Base-by-base conservation (phyloP, 2,797 vertebrate genomes). In the Adrianichthys oophorus region DNA sequence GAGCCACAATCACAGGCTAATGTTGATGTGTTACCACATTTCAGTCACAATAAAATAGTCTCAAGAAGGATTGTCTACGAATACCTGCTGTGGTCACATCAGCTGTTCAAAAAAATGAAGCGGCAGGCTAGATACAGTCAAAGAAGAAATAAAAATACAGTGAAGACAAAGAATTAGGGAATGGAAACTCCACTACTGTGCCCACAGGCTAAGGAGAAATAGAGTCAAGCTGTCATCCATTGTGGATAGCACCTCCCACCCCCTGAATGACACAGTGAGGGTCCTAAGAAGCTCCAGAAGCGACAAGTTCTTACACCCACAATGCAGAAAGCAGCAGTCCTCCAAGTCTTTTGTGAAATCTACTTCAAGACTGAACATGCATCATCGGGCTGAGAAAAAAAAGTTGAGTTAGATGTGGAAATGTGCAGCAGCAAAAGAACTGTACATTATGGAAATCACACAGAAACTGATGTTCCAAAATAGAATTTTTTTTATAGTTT, bases 221-320 rank as follows among this genome's bases (percentile, higher is more conserved):
- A 12, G 14, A 53, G 40, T 17, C 51, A 53, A 24, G 51, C 51
- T 53, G 40, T 16, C 40, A 23, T 24, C 40, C 51, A 53, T 53
- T 17, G 24, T 53, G 40, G 40, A 42, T 4, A 16, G 41, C 19
- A 53, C 41, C 29, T 40, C 49, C 49, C 49, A 52, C 17, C 52
- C 19, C 21, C 15, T 21, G 32, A 37, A 37, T 15, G 52, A 24
- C 19, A n/a, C 40, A n/a, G 15, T n/a, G 40, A 52, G 50, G 50
- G 37, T 53, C 52, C 52, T 19, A 21, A 32, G 47, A 41, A 41
- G 40, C 15, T 42, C 15, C 19, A 24, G 19, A 40, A 24, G 14
- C 5, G 37, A 23, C 6, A 41, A 52, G 37, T n/a, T 41, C 51
- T 16, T 10, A 16, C 40, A 42, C 18, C 19, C 14, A 52, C 51